Percentiles rank a stretch among this genome's conserved stretches.
These are phyloP conservation scores for Chaunax sp. DNA, from an alignment of 2,797 vertebrate species.

Conservation along the genomic window DNA sequence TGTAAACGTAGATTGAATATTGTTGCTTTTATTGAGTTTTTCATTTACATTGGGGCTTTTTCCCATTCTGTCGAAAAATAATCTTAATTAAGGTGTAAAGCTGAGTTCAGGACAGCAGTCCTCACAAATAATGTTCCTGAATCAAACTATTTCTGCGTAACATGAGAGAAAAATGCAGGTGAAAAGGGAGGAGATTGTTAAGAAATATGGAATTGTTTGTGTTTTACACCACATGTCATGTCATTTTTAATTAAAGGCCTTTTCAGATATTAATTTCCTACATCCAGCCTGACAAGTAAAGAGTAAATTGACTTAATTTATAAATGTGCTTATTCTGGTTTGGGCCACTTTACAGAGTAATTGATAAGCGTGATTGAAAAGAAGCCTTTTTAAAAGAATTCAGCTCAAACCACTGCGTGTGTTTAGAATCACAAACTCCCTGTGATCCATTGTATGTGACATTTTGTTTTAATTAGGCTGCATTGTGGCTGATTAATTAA, in stretches of 20 bases:
- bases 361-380: constrained; percentile 33
- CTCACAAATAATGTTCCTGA: too few relatives aligned
- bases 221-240: constrained; percentile 7
- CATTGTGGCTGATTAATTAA: constrained; percentile 32
- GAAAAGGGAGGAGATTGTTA: constrained; percentile 6
- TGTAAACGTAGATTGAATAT: too few relatives aligned
- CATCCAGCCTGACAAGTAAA: constrained; percentile 11
- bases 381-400: constrained; percentile 41
- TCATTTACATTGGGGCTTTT: constrained; percentile 39
- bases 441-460: constrained; percentile 11
- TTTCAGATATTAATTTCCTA: constrained; percentile 32
- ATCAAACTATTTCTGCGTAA: constrained; percentile 4
- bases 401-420: constrained; percentile 31
- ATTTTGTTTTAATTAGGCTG: constrained; percentile 39
- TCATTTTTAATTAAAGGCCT: constrained; percentile 29
- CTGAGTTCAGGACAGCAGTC: constrained; percentile 13
- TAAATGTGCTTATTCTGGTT: constrained; percentile 24
- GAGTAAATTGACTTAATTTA: constrained; percentile 41
- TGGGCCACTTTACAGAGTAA: constrained; percentile 11
- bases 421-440: constrained; percentile 48
- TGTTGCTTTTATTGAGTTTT: constrained; percentile 29
- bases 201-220: neutral
- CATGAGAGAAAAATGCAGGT: constrained; percentile 19
- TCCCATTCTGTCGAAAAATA: constrained; percentile 1
- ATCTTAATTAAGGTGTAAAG: constrained; percentile 17